A percentile compares a stretch with the other conserved stretches of the same genome.
phyloP scores from a whole-genome alignment of 2,888 invertebrate species.

The Sialis fuliginosa region DNA sequence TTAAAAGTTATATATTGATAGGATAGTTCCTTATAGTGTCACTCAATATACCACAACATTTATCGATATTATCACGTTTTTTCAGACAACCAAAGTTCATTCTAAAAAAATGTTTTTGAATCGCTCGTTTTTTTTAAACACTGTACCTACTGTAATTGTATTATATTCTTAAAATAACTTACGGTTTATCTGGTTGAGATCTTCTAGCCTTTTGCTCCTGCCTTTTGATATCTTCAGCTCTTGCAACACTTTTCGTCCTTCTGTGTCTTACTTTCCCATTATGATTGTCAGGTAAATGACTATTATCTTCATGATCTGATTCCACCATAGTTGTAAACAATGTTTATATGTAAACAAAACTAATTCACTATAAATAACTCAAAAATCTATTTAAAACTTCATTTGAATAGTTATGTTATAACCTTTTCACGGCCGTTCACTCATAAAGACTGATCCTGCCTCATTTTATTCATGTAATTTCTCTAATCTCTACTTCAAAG shows the following conservation, averaged over 20 bases:
- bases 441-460: no score
- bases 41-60: no score
- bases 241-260: constrained; percentile 70
- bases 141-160: neutral
- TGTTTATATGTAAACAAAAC: no score
- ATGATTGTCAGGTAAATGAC: neutral
- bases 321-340: neutral
- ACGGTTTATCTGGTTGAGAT: constrained; percentile 78
- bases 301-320: constrained; percentile 22
- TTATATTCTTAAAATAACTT: constrained; percentile 24
- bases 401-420: no score
- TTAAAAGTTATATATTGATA: no score
- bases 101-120: neutral
- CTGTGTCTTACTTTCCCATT: constrained; percentile 37
- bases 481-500: no score
- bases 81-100: neutral
- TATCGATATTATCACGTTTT: neutral
- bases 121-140: no score
- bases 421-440: no score
- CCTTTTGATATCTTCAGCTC: constrained; percentile 73
- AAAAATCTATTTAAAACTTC: no score
- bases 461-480: no score
- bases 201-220: constrained; percentile 62
- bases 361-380: no score
- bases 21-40: no score